These are phyloP conservation scores for Schizaphis graminum DNA, from an alignment of 2,888 invertebrate genomes.

Conservation along the genomic window DNA sequence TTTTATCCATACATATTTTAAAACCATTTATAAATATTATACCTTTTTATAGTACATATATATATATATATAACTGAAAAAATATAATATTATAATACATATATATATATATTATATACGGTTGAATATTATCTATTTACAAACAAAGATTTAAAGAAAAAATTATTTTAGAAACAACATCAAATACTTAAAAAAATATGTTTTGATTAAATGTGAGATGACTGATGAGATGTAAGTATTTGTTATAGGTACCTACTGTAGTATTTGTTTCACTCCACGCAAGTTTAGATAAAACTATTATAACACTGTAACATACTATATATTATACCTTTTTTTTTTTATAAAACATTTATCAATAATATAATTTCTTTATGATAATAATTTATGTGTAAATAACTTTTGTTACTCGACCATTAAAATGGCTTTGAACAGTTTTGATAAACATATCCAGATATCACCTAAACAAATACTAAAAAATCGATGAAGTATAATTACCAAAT, in stretches of 20 bases:
- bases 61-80: not conserved
- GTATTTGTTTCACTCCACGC: not conserved
- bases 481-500: not conserved
- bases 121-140: not conserved
- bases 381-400: not conserved
- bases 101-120: no score
- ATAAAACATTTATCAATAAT: not conserved
- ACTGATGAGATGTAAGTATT: not conserved
- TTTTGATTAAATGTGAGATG: not conserved
- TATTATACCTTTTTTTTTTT: no score
- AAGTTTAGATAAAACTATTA: not conserved
- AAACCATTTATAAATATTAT: not conserved
- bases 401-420: not conserved
- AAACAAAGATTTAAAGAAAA: not conserved
- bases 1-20: not conserved
- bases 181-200: not conserved
- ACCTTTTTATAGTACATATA: not conserved
- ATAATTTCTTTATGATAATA: not conserved
- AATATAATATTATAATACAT: no score
- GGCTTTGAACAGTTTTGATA: not conserved
- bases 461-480: not conserved
- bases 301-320: not conserved
- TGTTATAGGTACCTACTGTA: not conserved
- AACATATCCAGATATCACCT: not conserved
- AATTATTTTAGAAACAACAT: not conserved